Evolutionary conservation across 2,888 invertebrate genomes (phyloP).

Genomic region (Lochmaea capreae): DNA sequence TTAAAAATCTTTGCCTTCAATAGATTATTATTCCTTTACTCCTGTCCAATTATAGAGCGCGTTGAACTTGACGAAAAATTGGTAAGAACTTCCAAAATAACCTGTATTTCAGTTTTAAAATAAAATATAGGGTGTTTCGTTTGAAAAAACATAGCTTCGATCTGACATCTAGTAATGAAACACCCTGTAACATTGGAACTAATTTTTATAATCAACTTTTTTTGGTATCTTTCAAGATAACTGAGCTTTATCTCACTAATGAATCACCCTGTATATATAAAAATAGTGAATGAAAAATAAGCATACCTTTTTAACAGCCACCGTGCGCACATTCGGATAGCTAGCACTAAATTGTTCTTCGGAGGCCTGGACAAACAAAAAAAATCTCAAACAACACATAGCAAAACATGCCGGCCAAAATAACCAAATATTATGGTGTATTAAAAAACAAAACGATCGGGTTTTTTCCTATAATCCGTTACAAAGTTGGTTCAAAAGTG

Average conservation of each 20-base stretch:
- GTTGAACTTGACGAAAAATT: too few relatives aligned
- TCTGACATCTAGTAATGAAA: too few relatives aligned
- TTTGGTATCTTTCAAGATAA: too few relatives aligned
- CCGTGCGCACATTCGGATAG: conserved; percentile 83
- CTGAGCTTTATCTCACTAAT: background rate
- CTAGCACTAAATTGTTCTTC: conserved; percentile 76
- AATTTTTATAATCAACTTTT: too few relatives aligned
- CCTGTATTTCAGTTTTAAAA: too few relatives aligned
- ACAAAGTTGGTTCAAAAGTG: background rate
- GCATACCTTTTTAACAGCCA: conserved; percentile 85
- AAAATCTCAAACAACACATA: conserved; percentile 58
- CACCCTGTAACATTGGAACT: too few relatives aligned
- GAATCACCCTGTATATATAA: background rate
- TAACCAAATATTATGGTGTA: conserved; percentile 36
- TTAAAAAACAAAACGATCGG: background rate
- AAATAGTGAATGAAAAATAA: conserved; percentile 29
- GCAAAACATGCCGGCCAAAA: conserved; percentile 50
- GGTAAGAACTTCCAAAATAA: too few relatives aligned
- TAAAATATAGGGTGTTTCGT: too few relatives aligned
- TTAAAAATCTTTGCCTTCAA: too few relatives aligned
- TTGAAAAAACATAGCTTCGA: too few relatives aligned
- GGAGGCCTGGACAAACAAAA: conserved; percentile 70
- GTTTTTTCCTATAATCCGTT: background rate
- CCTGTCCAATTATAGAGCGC: too few relatives aligned
- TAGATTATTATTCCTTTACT: too few relatives aligned